A percentile compares a stretch with the other conserved stretches of the same genome.
Evolutionary conservation across 2,113 vertebrate genomes (phyloP).

Genomic region (Pteronura brasiliensis): DNA sequence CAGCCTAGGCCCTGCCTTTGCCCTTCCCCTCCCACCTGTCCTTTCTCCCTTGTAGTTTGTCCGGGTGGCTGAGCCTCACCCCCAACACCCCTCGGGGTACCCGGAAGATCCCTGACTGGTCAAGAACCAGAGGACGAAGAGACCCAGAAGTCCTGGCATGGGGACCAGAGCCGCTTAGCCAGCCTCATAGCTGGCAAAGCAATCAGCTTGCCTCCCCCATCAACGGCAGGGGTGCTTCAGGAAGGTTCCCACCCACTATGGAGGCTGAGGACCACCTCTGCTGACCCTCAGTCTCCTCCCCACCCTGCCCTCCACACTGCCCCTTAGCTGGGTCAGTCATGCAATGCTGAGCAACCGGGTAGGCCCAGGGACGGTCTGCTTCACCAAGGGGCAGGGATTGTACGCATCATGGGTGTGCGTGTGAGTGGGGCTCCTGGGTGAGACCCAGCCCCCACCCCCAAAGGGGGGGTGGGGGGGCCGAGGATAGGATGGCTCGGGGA

Average conservation of each 20-base stretch:
- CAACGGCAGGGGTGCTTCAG: neutral
- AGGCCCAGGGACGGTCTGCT: neutral
- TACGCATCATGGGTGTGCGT: slow-evolving; percentile 54
- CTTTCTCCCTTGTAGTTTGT: slow-evolving; percentile 52
- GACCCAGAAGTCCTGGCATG: neutral
- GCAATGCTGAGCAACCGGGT: slow-evolving; percentile 39
- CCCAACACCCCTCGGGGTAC: neutral
- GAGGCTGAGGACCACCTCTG: slow-evolving; percentile 15
- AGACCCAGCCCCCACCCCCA: slow-evolving; percentile 66
- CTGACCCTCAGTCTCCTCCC: slow-evolving; percentile 32
- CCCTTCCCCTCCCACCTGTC: neutral
- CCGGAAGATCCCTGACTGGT: slow-evolving; percentile 6
- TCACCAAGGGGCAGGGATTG: neutral
- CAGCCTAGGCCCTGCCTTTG: neutral
- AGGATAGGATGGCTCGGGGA: slow-evolving; percentile 74
- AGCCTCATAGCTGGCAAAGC: neutral
- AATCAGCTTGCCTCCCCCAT: neutral
- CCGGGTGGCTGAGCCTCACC: slow-evolving; percentile 28
- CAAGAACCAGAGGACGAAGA: slow-evolving; percentile 27
- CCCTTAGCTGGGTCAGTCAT: slow-evolving; percentile 41
- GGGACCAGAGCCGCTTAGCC: neutral
- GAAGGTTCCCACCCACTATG: neutral
- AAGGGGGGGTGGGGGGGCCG: slow-evolving; percentile 54
- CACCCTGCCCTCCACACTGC: neutral
- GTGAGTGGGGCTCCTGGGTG: slow-evolving; percentile 65